Percentiles rank a stretch among this genome's conserved stretches.
phyloP scores from a whole-genome alignment of 2,113 vertebrate species.

The Platichthys stellatus region DNA sequence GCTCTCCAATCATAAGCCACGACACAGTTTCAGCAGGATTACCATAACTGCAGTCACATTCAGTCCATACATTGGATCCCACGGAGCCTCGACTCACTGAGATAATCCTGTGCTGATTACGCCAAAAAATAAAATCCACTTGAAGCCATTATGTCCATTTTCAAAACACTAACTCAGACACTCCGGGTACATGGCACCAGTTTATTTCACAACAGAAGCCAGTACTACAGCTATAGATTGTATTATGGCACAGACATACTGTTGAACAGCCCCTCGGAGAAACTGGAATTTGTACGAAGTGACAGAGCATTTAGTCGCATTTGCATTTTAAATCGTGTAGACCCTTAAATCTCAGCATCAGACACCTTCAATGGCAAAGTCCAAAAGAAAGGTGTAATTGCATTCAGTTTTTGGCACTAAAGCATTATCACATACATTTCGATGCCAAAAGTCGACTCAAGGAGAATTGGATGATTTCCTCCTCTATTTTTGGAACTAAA shows the following conservation, averaged over 20 bases:
- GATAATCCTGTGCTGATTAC: conserved; percentile 28
- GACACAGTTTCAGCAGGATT: conserved; percentile 50
- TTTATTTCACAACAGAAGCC: not conserved
- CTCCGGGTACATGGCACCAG: not conserved
- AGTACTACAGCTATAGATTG: not conserved
- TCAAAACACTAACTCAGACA: not conserved
- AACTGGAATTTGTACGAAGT: not conserved
- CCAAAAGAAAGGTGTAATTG: not conserved
- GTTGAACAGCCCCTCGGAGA: not conserved
- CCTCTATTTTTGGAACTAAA: not conserved
- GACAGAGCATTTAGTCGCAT: conserved; percentile 5
- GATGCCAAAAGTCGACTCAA: not conserved
- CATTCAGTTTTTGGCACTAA: not conserved
- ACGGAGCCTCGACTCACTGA: not conserved
- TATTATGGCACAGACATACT: not conserved
- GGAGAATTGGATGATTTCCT: not conserved
- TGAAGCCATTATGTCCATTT: conserved; percentile 15
- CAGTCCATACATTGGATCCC: not conserved
- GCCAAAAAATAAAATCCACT: conserved; percentile 4
- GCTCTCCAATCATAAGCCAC: conserved; percentile 10
- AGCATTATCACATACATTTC: not conserved
- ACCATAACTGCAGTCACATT: conserved; percentile 32
- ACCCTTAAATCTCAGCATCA: not conserved
- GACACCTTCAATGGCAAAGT: not conserved
- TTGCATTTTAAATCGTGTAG: conserved; percentile 10